phyloP scores from a whole-genome alignment of 2,888 invertebrate species.

The Automeris io region DNA sequence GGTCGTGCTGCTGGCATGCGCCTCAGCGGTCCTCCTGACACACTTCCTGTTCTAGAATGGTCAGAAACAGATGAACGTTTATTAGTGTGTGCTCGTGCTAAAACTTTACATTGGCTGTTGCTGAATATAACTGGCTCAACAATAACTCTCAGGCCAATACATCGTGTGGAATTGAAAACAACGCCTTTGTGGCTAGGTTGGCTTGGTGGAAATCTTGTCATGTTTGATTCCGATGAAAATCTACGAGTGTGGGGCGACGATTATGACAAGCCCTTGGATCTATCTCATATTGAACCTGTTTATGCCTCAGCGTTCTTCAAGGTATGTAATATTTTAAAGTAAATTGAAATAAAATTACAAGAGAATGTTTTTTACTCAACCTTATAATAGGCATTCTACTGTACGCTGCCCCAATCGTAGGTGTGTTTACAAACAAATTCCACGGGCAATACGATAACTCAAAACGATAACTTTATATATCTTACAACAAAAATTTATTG shows the following conservation, averaged over 20 bases:
- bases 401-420: no score
- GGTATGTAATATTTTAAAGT: conserved; percentile 46
- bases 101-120: conserved; percentile 90
- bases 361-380: no score
- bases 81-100: conserved; percentile 91
- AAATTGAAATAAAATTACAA: not conserved
- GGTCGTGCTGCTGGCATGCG: conserved; percentile 68
- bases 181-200: conserved; percentile 83
- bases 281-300: conserved; percentile 87
- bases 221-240: conserved; percentile 91
- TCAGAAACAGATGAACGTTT: conserved; percentile 85
- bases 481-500: no score
- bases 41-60: conserved; percentile 95
- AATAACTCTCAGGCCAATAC: conserved; percentile 78
- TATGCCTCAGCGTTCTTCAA: conserved; percentile 93
- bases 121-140: conserved; percentile 66
- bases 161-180: conserved; percentile 80
- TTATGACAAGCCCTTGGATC: conserved; percentile 89
- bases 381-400: no score
- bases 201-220: conserved; percentile 88
- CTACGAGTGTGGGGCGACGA: conserved; percentile 93
- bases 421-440: no score
- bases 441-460: no score
- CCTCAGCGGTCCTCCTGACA: conserved; percentile 83
- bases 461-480: no score